These are phyloP conservation scores for Phania funesta DNA, from an alignment of 2,888 invertebrate genomes.

Conservation along the genomic window DNA sequence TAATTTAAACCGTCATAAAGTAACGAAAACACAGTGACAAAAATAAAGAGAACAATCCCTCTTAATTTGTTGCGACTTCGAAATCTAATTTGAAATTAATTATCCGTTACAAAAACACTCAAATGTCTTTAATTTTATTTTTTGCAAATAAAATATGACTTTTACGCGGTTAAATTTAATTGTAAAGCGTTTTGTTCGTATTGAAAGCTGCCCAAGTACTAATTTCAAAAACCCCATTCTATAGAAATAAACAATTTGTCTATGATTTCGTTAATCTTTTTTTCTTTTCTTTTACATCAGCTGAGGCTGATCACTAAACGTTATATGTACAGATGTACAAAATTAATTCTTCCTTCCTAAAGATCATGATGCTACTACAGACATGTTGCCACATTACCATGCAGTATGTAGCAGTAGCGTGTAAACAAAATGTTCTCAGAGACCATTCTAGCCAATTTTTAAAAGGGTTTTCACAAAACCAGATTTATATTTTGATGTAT, in stretches of 20 bases:
- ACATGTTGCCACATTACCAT: slow-evolving; percentile 5
- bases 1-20: slow-evolving; percentile 40
- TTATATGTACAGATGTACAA: slow-evolving; percentile 46
- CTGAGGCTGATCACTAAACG: slow-evolving; percentile 49
- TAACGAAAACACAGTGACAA: slow-evolving; percentile 10
- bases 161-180: slow-evolving; percentile 42
- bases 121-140: slow-evolving; percentile 20
- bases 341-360: slow-evolving; percentile 58
- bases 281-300: slow-evolving; percentile 58
- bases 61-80: slow-evolving; percentile 62
- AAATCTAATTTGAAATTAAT: slow-evolving; percentile 62
- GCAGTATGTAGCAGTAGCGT: not conserved
- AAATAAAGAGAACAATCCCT: not conserved
- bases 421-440: too few species aligned
- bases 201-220: slow-evolving; percentile 81
- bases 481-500: too few species aligned
- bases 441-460: too few species aligned
- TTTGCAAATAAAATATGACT: slow-evolving; percentile 51
- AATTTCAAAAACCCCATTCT: slow-evolving; percentile 78
- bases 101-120: slow-evolving; percentile 64
- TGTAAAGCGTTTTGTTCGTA: slow-evolving; percentile 78
- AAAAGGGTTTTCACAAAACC: too few species aligned
- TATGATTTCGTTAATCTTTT: slow-evolving; percentile 57
- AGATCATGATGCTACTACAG: slow-evolving; percentile 28
- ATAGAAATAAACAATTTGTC: slow-evolving; percentile 56